Conservation (phyloP, 1,140 invertebrate species). For the Drosophila ananassae region DNA sequence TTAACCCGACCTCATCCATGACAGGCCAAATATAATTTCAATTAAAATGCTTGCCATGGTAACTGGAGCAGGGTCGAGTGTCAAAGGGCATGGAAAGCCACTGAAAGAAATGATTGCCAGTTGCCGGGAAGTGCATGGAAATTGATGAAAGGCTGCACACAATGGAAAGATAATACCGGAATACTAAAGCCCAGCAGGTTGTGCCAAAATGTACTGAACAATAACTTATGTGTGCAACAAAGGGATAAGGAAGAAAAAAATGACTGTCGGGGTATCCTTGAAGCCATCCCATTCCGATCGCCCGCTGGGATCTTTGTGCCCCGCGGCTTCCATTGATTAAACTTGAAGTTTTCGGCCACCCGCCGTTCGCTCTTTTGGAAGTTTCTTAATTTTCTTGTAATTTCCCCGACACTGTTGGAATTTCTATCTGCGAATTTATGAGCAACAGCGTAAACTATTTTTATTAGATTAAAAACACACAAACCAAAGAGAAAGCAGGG, state of each 20-base stretch:
- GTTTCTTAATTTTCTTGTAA: conserved; percentile 82
- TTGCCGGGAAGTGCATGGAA: not conserved
- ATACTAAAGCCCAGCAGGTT: conserved; percentile 57
- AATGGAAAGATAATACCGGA: conserved; percentile 22
- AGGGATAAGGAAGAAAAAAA: conserved; percentile 7
- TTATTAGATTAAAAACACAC: conserved; percentile 78
- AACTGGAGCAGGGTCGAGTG: conserved; percentile 53
- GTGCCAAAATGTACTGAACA: conserved; percentile 48
- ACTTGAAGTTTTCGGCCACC: conserved; percentile 74
- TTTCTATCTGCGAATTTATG: conserved; percentile 82
- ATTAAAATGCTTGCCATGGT: conserved; percentile 70
- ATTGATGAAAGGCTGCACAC: not conserved
- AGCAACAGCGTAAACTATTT: conserved; percentile 76
- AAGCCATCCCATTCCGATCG: not conserved
- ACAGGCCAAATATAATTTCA: conserved; percentile 70
- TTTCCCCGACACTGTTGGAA: conserved; percentile 77
- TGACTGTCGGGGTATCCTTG: not conserved
- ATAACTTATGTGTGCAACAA: conserved; percentile 28
- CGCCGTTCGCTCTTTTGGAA: conserved; percentile 50
- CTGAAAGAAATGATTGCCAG: conserved; percentile 4
- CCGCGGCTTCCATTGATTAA: conserved; percentile 79
- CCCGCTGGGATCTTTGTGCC: conserved; percentile 24
- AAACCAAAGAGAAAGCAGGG: conserved; percentile 48
- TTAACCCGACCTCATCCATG: conserved; percentile 22
- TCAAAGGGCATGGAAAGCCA: conserved; percentile 50